Percentiles rank a stretch among this genome's conserved stretches.
Evolutionary conservation across 2,888 invertebrate species (phyloP).

Genomic region (Sepioteuthis lessoniana): DNA sequence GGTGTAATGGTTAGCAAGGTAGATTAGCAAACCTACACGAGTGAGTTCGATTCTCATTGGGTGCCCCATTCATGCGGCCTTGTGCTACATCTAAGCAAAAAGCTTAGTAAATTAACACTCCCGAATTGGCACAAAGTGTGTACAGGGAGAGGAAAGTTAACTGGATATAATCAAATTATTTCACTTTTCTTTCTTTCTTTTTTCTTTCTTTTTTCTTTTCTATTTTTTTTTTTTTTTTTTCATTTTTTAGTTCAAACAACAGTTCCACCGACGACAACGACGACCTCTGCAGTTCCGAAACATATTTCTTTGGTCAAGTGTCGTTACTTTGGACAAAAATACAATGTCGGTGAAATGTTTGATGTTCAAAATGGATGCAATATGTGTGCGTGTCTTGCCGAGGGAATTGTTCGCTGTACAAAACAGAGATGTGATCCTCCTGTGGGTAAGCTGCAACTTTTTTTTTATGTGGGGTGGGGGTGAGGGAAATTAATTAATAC

Average conservation of each 20-base stretch:
- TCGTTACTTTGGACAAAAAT: not conserved
- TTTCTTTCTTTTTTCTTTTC: not conserved
- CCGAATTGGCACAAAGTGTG: too few relatives aligned
- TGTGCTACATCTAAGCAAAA: too few relatives aligned
- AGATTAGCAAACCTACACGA: too few relatives aligned
- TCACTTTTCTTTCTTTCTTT: too few relatives aligned
- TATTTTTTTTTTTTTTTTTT: not conserved
- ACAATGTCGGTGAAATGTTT: not conserved
- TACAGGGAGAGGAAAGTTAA: too few relatives aligned
- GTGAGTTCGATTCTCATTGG: too few relatives aligned
- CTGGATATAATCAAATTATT: too few relatives aligned
- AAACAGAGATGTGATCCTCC: not conserved
- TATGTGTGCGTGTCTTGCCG: not conserved
- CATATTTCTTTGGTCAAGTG: not conserved
- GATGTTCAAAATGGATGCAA: not conserved
- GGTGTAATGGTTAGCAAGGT: too few relatives aligned
- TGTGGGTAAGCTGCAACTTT: not conserved
- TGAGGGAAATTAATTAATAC: too few relatives aligned
- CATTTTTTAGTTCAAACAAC: not conserved
- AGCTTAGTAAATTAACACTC: too few relatives aligned
- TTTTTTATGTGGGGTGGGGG: too few relatives aligned
- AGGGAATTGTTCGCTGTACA: not conserved
- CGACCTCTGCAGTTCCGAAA: not conserved
- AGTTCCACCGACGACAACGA: not conserved
- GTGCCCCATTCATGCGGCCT: too few relatives aligned